Base-by-base conservation (phyloP, 2,888 invertebrate genomes). In the Noctua fimbriata region DNA sequence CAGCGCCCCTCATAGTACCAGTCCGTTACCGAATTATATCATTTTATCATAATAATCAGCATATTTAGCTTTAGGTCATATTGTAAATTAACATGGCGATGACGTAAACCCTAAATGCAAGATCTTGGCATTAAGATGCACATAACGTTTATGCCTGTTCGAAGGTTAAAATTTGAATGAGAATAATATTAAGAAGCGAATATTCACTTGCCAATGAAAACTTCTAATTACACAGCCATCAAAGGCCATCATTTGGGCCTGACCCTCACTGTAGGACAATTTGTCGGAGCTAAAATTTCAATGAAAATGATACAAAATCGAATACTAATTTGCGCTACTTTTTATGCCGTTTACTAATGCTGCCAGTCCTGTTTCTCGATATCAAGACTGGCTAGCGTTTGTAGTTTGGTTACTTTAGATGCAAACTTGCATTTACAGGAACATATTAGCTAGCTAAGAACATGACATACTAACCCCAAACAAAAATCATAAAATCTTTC, bases 141-240 rank as follows among this genome's bases (percentile, higher is more conserved):
- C 24, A 73, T 24, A 6, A 21, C 24, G 14, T 32, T 72, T 44
- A 28, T 28, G 21, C 6, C 16, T 32, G 1, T 3, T 66, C 60
- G 18, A 69, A 75, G 78, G 74, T 76, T 75, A 69, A 58, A 12
- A 87, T 83, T 83, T 72, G 3, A 78, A 86, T 83, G 18, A 76
- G 69, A 36, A 73, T 21, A 10, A 70, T 9, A 72, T 86, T 75
- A 65, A 65, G 28, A 24, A 58, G 52, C 69, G 44, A 73, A 71
- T 67, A 67, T 12, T 28, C 3, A 24, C 16, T 58, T 14, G 28
- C 36, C 44, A 28, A 49, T 67, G 44, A 44, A 9, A 52, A 21
- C 9, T 52, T 16, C n/a, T 49, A 24, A 69, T 36, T 41, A 32
- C 24, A 28, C 36, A 60, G 41, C 32, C 7, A 47, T 58, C 18